Evolutionary conservation across 2,888 invertebrate species (phyloP), one percentile per base, ranked within the genome.

Genomic region (Chalcis sispes): DNA sequence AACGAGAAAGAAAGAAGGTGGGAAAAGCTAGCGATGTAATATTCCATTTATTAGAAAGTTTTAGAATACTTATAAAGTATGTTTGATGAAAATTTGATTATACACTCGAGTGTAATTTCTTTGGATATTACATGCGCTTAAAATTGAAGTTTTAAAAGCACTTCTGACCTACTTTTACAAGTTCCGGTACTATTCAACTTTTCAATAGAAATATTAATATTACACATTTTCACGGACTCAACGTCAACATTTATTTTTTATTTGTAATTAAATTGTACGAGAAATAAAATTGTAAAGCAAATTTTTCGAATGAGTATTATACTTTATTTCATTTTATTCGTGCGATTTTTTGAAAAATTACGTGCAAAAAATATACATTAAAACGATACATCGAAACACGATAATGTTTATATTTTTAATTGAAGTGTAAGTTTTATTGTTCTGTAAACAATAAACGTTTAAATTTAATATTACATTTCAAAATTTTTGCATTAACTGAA

Each of bases 21-120:
- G n/a, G 46, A n/a, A 46, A n/a, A 46, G 10, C 13, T 46, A 10
- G 5, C 23, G 5, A 32, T 29, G 61, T 42, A 58, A 46, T 25
- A n/a, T 23, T 69, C 42, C 46, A 36, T 69, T 15, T 20, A 58
- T 46, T 20, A 25, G 29, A 42, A 59, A 66, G 23, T 66, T 66
- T 50, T 3, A 27, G 36, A 67, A 61, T 42, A 32, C 52, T 67
- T 58, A 46, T 67, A 7, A 73, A 67, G 61, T 61, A 67, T 46
- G 18, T 67, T 67, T 74, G 66, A 61, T 61, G 54, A 67, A 67
- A 74, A 67, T 74, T 61, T 61, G 40, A 73, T 74, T 74, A 46
- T 32, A 61, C 52, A 32, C 67, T 29, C 27, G 40, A 42, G 54
- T 54, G 40, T 52, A 67, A 58, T 74, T 73, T 65, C 67, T 67